These are phyloP conservation scores for Caenorhabditis tropicalis DNA, from an alignment of 1,140 invertebrate species.

Conservation along the genomic window DNA sequence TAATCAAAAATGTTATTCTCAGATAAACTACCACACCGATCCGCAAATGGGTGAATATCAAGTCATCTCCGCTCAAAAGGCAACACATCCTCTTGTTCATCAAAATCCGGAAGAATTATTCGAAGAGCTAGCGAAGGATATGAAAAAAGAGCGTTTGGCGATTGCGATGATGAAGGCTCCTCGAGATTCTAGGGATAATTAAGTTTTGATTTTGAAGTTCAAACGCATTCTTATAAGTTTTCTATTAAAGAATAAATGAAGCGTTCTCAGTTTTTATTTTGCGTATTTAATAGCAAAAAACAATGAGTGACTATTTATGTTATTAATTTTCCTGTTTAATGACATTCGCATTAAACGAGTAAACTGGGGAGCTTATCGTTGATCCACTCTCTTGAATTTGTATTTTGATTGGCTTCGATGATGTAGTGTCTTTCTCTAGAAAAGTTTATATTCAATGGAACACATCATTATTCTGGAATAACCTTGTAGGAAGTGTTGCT, in stretches of 20 bases:
- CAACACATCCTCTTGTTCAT: not conserved
- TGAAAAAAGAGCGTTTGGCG: conserved; percentile 14
- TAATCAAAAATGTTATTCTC: too few relatives aligned
- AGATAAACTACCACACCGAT: conserved; percentile 29
- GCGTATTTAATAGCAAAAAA: too few relatives aligned
- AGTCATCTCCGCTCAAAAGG: conserved; percentile 33
- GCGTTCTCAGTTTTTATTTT: too few relatives aligned
- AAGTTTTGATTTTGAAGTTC: too few relatives aligned
- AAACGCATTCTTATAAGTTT: too few relatives aligned
- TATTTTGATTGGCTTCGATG: conserved; percentile 14
- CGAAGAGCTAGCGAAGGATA: not conserved
- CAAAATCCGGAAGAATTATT: conserved; percentile 18
- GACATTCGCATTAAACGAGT: too few relatives aligned
- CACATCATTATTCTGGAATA: not conserved
- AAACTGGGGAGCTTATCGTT: too few relatives aligned
- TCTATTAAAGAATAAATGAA: too few relatives aligned
- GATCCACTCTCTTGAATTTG: not conserved
- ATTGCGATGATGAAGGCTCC: conserved; percentile 18
- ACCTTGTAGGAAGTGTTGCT: conserved; percentile 6
- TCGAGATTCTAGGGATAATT: too few relatives aligned
- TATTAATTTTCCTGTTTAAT: too few relatives aligned
- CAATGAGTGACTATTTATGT: too few relatives aligned
- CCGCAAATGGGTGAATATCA: conserved; percentile 19
- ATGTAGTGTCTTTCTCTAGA: too few relatives aligned
- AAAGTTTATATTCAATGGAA: not conserved